Evolutionary conservation across 2,113 vertebrate genomes (phyloP).

Genomic region (Colossoma macropomum): DNA sequence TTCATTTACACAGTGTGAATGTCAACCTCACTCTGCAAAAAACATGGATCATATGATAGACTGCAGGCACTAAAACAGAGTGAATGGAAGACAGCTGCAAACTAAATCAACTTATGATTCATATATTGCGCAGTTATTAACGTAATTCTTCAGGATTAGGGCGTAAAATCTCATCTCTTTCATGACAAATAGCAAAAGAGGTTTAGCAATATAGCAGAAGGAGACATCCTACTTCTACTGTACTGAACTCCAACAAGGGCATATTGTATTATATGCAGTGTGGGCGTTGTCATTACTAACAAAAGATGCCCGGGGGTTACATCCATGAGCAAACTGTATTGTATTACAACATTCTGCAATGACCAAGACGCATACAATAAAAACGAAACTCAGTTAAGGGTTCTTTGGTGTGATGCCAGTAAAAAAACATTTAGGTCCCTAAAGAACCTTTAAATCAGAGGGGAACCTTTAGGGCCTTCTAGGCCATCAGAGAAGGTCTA

Average conservation of each 20-base stretch:
- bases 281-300: slow-evolving; percentile 17
- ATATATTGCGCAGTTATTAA: not conserved
- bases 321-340: not conserved
- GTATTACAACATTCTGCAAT: too few relatives aligned
- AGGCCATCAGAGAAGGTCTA: too few relatives aligned
- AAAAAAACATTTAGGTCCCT: too few relatives aligned
- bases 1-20: not conserved
- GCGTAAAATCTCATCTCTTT: not conserved
- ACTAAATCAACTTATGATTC: not conserved
- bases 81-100: not conserved
- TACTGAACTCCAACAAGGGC: not conserved
- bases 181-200: slow-evolving; percentile 28
- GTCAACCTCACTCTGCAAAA: not conserved
- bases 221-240: slow-evolving; percentile 38
- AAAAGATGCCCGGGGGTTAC: slow-evolving; percentile 4
- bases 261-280: not conserved
- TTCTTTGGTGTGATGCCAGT: too few relatives aligned
- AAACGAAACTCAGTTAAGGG: too few relatives aligned
- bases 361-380: too few relatives aligned
- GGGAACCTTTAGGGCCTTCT: too few relatives aligned
- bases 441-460: too few relatives aligned
- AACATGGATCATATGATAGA: not conserved
- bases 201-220: slow-evolving; percentile 27
- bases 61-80: not conserved
- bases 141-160: not conserved